phyloP scores from a whole-genome alignment of 2,888 invertebrate species.

The Hypolimnas misippus region DNA sequence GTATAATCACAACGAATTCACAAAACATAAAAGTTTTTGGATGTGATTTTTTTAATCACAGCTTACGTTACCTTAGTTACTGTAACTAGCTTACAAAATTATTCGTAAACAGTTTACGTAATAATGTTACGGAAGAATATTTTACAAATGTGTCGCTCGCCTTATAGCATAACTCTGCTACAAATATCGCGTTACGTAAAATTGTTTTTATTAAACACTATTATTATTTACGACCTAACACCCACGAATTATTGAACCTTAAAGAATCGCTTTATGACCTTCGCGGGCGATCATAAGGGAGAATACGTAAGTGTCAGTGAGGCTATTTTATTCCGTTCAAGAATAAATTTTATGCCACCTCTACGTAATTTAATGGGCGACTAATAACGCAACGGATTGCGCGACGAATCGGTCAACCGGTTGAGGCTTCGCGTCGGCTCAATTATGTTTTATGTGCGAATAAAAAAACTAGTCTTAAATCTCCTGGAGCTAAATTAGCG shows the following conservation, averaged over 20 bases:
- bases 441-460: conserved; percentile 37
- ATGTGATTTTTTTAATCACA: too few species aligned
- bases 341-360: conserved; percentile 63
- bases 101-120: too few species aligned
- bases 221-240: conserved; percentile 43
- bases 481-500: conserved; percentile 38
- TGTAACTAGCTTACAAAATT: too few species aligned
- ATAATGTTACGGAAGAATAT: too few species aligned
- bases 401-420: conserved; percentile 63
- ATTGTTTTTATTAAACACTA: conserved; percentile 13
- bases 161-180: too few species aligned
- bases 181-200: conserved; percentile 11
- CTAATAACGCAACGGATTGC: conserved; percentile 61
- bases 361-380: conserved; percentile 68
- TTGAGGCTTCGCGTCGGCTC: conserved; percentile 31
- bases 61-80: too few species aligned
- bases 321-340: conserved; percentile 62
- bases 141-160: too few species aligned
- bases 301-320: conserved; percentile 50
- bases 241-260: conserved; percentile 40
- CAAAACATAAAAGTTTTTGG: too few species aligned
- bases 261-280: conserved; percentile 41
- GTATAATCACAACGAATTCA: too few species aligned
- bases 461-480: conserved; percentile 38
- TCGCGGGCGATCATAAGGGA: conserved; percentile 37